Evolutionary conservation across 2,888 invertebrate genomes (phyloP).

Genomic region (Plagiodera versicolora): DNA sequence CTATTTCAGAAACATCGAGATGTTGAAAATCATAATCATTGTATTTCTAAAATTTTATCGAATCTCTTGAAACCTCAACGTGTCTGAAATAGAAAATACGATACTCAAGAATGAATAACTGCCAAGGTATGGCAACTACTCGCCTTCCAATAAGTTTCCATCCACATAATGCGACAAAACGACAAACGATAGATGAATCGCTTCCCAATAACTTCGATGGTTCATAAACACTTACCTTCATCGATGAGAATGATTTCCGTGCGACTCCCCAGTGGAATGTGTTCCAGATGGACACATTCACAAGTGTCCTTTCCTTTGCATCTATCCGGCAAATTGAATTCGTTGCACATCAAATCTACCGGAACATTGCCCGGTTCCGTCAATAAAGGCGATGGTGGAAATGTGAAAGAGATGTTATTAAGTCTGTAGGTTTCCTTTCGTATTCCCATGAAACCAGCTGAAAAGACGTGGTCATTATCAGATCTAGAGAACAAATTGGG

Average conservation of each 20-base stretch:
- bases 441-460: conserved; percentile 16
- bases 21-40: too few relatives aligned
- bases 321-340: conserved; percentile 42
- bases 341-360: conserved; percentile 58
- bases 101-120: too few relatives aligned
- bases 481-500: neutral
- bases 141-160: too few relatives aligned
- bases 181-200: too few relatives aligned
- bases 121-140: too few relatives aligned
- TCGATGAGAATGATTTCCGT: conserved; percentile 76
- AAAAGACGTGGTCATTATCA: conserved; percentile 10
- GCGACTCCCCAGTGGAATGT: conserved; percentile 66
- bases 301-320: conserved; percentile 57
- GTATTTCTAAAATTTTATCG: too few relatives aligned
- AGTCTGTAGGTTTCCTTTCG: conserved; percentile 48
- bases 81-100: too few relatives aligned
- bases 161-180: too few relatives aligned
- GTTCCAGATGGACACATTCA: conserved; percentile 75
- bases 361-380: conserved; percentile 69
- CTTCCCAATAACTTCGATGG: too few relatives aligned
- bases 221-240: conserved; percentile 61
- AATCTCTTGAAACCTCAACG: too few relatives aligned
- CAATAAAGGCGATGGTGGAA: conserved; percentile 76
- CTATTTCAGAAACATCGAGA: too few relatives aligned
- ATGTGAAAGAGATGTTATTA: conserved; percentile 75